Percentiles rank a stretch among this genome's conserved stretches.
Evolutionary conservation across 2,797 vertebrate species (phyloP).

Genomic region (Leuciscus waleckii): DNA sequence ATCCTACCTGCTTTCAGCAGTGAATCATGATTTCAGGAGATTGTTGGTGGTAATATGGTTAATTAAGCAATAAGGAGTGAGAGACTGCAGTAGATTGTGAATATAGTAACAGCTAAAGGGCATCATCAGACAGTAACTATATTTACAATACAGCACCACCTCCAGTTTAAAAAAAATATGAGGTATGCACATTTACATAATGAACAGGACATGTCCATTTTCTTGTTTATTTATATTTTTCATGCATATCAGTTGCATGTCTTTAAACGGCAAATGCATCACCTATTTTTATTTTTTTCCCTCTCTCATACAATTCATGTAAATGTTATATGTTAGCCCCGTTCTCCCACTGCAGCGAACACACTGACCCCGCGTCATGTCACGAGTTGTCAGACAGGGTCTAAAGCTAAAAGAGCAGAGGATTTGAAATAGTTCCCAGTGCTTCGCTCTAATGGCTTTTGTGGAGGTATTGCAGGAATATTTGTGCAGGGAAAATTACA

Average conservation of each 20-base stretch:
- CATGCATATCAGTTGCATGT: not conserved
- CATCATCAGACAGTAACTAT: not conserved
- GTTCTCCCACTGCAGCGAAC: not conserved
- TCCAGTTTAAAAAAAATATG: not conserved
- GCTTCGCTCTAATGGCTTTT: slow-evolving; percentile 15
- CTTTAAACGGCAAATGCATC: not conserved
- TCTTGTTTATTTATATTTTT: not conserved
- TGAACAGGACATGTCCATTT: not conserved
- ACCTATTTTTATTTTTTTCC: not conserved
- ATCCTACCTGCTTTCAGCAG: slow-evolving; percentile 6
- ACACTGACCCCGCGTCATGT: not conserved
- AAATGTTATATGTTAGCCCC: not conserved
- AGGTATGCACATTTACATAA: not conserved
- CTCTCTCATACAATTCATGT: not conserved
- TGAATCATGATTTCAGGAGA: slow-evolving; percentile 11
- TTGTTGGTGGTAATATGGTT: not conserved
- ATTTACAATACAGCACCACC: not conserved
- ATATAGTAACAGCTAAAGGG: not conserved
- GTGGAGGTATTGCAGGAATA: slow-evolving; percentile 14
- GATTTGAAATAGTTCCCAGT: slow-evolving; percentile 18
- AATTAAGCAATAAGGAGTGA: not conserved
- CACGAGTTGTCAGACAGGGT: slow-evolving; percentile 4
- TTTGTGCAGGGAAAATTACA: slow-evolving; percentile 47
- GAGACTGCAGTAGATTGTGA: not conserved
- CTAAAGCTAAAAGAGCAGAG: slow-evolving; percentile 22